Evolutionary conservation across 2,888 invertebrate genomes (phyloP).

Genomic region (Gari tellinella): DNA sequence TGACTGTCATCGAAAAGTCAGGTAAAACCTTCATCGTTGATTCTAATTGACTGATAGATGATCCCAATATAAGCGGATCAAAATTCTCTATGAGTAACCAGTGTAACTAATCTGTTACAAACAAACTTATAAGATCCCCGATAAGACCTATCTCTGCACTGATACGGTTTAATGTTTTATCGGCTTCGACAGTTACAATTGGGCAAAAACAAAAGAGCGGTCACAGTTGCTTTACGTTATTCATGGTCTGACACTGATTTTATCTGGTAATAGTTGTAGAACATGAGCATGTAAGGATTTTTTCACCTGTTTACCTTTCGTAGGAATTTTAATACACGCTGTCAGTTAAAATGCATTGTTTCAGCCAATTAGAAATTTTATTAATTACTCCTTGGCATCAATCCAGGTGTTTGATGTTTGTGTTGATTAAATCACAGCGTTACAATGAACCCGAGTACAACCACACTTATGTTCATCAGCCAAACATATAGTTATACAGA

Average conservation of each 20-base stretch:
- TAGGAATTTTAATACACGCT: conserved; percentile 33
- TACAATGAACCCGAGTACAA: no score
- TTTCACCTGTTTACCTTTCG: conserved; percentile 45
- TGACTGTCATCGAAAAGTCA: no score
- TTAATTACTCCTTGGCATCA: conserved; percentile 51
- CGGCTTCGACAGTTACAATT: conserved; percentile 46
- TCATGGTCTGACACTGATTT: conserved; percentile 57
- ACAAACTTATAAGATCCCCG: no score
- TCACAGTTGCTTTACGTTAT: conserved; percentile 53
- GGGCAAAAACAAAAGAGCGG: conserved; percentile 42
- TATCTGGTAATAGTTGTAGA: conserved; percentile 37
- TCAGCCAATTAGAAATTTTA: conserved; percentile 58
- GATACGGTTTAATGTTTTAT: no score
- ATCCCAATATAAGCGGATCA: no score
- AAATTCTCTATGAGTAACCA: no score
- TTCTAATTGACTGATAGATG: no score
- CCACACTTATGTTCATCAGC: no score
- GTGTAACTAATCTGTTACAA: no score
- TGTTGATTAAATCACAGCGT: not conserved
- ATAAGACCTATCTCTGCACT: no score
- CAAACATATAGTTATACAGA: no score
- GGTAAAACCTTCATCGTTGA: no score
- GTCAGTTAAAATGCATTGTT: conserved; percentile 42
- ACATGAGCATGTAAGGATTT: conserved; percentile 11
- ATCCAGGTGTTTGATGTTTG: conserved; percentile 42